These are phyloP conservation scores for Epinotia demarniana DNA, from an alignment of 2,888 invertebrate species.

Conservation along the genomic window DNA sequence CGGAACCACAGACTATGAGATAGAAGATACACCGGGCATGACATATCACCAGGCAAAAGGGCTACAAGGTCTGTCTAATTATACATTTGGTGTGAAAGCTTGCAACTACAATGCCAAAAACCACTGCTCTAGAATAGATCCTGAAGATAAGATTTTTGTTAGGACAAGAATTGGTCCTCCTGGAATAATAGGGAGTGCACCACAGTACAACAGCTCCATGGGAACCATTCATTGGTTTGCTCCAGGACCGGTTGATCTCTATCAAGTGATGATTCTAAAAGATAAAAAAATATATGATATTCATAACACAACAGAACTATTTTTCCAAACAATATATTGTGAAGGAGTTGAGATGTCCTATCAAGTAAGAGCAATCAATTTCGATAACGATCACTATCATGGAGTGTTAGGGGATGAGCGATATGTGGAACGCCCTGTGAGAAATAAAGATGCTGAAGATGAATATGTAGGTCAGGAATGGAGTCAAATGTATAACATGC, in stretches of 20 bases:
- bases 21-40: conserved; percentile 15
- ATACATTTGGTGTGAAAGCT: conserved; percentile 88
- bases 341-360: conserved; percentile 71
- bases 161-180: conserved; percentile 87
- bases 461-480: conserved; percentile 71
- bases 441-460: conserved; percentile 48
- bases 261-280: conserved; percentile 80
- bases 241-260: conserved; percentile 85
- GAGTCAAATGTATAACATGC: conserved; percentile 69
- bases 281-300: conserved; percentile 63
- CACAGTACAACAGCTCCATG: conserved; percentile 61
- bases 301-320: conserved; percentile 64
- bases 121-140: conserved; percentile 84
- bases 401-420: conserved; percentile 61
- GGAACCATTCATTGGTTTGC: conserved; percentile 78
- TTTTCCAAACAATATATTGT: conserved; percentile 62
- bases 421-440: conserved; percentile 59
- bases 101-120: conserved; percentile 84
- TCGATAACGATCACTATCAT: conserved; percentile 67
- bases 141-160: conserved; percentile 78
- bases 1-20: conserved; percentile 1
- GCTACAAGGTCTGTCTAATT: conserved; percentile 86
- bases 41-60: conserved; percentile 45
- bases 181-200: conserved; percentile 67
- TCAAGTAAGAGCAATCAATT: conserved; percentile 75